These are phyloP conservation scores for Operophtera brumata DNA, from an alignment of 2,888 invertebrate species.

Conservation along the genomic window DNA sequence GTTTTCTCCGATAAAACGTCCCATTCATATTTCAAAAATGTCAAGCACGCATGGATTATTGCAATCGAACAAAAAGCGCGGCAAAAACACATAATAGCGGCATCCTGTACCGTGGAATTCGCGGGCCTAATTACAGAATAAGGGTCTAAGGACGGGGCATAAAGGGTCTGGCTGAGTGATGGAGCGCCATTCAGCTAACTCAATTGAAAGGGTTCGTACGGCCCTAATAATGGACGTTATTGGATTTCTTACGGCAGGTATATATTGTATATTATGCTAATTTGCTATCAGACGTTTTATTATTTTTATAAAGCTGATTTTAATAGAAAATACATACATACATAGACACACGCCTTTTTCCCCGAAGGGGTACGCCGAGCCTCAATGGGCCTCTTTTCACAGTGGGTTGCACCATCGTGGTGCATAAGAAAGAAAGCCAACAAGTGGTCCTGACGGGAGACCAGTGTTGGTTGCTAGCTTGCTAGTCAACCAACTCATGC, in stretches of 20 bases:
- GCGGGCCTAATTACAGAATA: constrained; percentile 68
- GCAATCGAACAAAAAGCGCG: constrained; percentile 38
- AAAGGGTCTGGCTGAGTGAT: constrained; percentile 62
- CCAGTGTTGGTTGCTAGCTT: too few species aligned
- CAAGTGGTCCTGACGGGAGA: too few species aligned
- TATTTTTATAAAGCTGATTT: neutral
- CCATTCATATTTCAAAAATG: constrained; percentile 19
- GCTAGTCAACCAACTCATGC: too few species aligned
- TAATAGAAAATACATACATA: too few species aligned
- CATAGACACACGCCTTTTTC: too few species aligned
- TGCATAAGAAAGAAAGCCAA: too few species aligned
- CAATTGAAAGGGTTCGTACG: constrained; percentile 71
- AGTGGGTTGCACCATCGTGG: too few species aligned
- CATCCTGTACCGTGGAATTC: constrained; percentile 64
- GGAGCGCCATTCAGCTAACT: constrained; percentile 63
- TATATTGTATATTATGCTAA: too few species aligned
- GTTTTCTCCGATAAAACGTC: constrained; percentile 10
- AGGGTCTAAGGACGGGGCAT: constrained; percentile 52
- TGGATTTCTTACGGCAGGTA: constrained; percentile 54
- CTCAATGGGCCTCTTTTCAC: too few species aligned
- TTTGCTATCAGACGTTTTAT: constrained; percentile 28
- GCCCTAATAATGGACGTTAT: constrained; percentile 54
- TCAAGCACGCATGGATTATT: constrained; percentile 17
- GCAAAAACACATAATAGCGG: constrained; percentile 50
- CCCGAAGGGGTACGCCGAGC: too few species aligned